Evolutionary conservation across 1,140 invertebrate species (phyloP).

Genomic region (Metaphire vulgaris): DNA sequence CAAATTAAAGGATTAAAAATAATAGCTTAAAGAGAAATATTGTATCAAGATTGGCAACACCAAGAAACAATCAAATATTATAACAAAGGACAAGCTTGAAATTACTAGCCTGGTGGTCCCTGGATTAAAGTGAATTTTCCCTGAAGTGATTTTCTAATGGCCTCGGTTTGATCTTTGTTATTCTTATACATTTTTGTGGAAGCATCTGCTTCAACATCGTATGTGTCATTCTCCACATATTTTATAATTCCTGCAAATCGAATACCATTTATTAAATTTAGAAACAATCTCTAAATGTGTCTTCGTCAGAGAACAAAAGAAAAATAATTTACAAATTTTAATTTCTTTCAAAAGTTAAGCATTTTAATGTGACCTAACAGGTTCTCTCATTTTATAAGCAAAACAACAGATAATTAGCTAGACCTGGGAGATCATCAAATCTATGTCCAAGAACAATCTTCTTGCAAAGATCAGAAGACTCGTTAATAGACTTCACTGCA

Average conservation of each 20-base stretch:
- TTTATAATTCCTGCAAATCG: background rate
- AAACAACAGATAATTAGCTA: too few relatives aligned
- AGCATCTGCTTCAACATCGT: slow-evolving; percentile 16
- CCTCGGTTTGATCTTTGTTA: slow-evolving; percentile 37
- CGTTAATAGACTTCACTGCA: slow-evolving; percentile 33
- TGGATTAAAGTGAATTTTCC: slow-evolving; percentile 41
- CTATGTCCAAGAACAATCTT: slow-evolving; percentile 36
- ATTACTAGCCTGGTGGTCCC: slow-evolving; percentile 37
- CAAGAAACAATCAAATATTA: too few relatives aligned
- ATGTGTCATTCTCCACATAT: background rate
- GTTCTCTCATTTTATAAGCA: too few relatives aligned
- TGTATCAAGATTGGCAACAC: too few relatives aligned
- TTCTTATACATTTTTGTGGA: slow-evolving; percentile 23
- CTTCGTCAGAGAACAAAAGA: background rate
- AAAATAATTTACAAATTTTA: too few relatives aligned
- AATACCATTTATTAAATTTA: too few relatives aligned
- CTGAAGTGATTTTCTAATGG: slow-evolving; percentile 34
- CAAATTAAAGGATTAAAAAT: too few relatives aligned
- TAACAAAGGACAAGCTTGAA: too few relatives aligned
- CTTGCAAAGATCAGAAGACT: slow-evolving; percentile 37
- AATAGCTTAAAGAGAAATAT: too few relatives aligned
- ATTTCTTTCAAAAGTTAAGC: too few relatives aligned
- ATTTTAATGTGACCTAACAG: too few relatives aligned
- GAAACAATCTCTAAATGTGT: background rate
- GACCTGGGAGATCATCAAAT: slow-evolving; percentile 12